Base-by-base conservation (phyloP, 1,140 invertebrate genomes). In the Drosophila tristis region DNA sequence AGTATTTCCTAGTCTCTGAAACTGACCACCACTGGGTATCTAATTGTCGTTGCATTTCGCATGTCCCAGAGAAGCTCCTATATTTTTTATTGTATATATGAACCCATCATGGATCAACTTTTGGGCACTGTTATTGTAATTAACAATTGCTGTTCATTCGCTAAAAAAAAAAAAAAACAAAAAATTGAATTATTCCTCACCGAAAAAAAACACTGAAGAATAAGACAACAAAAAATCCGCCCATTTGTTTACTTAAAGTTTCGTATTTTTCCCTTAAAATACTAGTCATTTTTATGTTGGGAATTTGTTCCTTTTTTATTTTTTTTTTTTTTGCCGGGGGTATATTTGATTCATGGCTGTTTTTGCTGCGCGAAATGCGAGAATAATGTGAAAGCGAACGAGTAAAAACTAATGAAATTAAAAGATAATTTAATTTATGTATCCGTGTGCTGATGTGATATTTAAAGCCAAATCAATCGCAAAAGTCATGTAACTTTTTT, bases 101-200 rank as follows among this genome's bases (percentile, higher is more conserved):
- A 3, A 11, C n/a, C 16, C 15, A 35, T 49, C 31, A 72, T n/a
- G 49, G 44, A 15, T 13, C 60, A 49, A 42, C 31, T 72, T 25
- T 26, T 23, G 13, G 4, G 6, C 42, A 49, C 53, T 58, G 72
- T 49, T 74, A 74, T 64, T 74, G 72, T 74, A 74, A 74, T 74
- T 74, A 74, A 74, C 71, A 74, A 45, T 74, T 58, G 48, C 44
- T 61, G 45, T 42, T 57, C 5, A 35, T 39, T 9, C 8, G 1
- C 2, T 6, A 25, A 23, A 2, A 23, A 23, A 23, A 23, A 23
- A 7, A 11, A 11, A 8, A 7, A 26, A 42, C 31, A 71, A 72
- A 58, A 25, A 39, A 31, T 54, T 39, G 2, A 39, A 45, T 26
- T 23, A 55, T 62, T 55, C 31, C 9, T 9, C 31, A 4, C 9